These are phyloP conservation scores for Oryzias woworae DNA, from an alignment of 2,113 vertebrate species.

Conservation along the genomic window DNA sequence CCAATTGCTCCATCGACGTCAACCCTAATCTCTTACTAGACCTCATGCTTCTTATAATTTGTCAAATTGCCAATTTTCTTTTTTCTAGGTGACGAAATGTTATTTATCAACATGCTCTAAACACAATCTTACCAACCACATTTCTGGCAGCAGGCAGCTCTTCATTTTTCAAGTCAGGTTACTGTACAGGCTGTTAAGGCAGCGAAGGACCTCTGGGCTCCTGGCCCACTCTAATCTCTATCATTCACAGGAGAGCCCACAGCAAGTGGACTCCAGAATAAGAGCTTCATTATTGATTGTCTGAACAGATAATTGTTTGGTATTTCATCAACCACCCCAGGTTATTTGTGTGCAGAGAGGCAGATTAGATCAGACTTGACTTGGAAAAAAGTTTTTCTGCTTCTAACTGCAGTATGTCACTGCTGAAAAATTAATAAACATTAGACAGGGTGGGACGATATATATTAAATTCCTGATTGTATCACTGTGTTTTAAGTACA, in stretches of 20 bases:
- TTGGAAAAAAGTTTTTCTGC: conserved; percentile 56
- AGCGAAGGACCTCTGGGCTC: conserved; percentile 58
- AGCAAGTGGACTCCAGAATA: conserved; percentile 53
- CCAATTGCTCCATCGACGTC: conserved; percentile 57
- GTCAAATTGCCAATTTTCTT: conserved; percentile 68
- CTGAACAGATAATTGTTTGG: conserved; percentile 70
- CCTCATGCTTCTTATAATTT: conserved; percentile 61
- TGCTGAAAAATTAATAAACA: conserved; percentile 54
- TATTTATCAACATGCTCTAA: conserved; percentile 56
- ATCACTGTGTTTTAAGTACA: conserved; percentile 33
- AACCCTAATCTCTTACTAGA: conserved; percentile 62
- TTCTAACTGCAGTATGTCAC: conserved; percentile 42
- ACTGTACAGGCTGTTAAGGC: conserved; percentile 57
- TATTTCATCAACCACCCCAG: conserved; percentile 61
- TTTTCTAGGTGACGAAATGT: conserved; percentile 65
- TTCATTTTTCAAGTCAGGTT: conserved; percentile 58
- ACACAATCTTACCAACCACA: conserved; percentile 47
- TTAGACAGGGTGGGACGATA: conserved; percentile 41
- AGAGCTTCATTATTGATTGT: conserved; percentile 53
- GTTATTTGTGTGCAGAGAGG: conserved; percentile 61
- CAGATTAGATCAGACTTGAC: conserved; percentile 62
- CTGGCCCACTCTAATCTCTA: conserved; percentile 58
- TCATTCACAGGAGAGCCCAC: conserved; percentile 56
- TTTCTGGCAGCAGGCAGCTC: conserved; percentile 51
- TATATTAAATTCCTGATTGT: conserved; percentile 40